Percentiles rank a stretch among this genome's conserved stretches.
Conservation (phyloP, 1,140 invertebrate species). For the Drosophila varians region DNA sequence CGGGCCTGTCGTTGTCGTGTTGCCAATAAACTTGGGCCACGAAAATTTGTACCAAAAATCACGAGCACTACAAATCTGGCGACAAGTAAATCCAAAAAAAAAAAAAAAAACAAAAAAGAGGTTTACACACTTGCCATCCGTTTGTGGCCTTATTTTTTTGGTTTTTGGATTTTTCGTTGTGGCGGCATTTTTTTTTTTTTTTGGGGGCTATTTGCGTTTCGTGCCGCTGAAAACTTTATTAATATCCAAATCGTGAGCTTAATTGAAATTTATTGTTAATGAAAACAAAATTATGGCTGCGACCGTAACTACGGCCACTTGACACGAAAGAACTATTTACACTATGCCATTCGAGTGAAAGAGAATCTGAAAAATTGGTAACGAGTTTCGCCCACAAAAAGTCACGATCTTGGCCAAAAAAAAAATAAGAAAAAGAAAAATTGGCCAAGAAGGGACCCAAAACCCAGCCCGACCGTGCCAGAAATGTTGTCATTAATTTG, state of each 20-base stretch:
- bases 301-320: slow-evolving; percentile 52
- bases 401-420: slow-evolving; percentile 3
- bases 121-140: slow-evolving; percentile 29
- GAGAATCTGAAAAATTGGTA: slow-evolving; percentile 15
- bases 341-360: slow-evolving; percentile 11
- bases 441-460: slow-evolving; percentile 5
- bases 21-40: slow-evolving; percentile 58
- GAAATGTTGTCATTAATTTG: slow-evolving; percentile 56
- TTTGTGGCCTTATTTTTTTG: slow-evolving; percentile 40
- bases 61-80: slow-evolving; percentile 24
- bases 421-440: neutral
- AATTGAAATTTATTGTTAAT: slow-evolving; percentile 83
- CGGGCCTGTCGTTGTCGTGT: slow-evolving; percentile 13
- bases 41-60: slow-evolving; percentile 24
- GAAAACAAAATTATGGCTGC: slow-evolving; percentile 70
- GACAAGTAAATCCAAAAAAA: slow-evolving; percentile 15
- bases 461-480: no score
- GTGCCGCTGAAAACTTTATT: slow-evolving; percentile 76
- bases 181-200: neutral
- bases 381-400: slow-evolving; percentile 48
- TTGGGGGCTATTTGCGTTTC: slow-evolving; percentile 66
- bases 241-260: slow-evolving; percentile 77
- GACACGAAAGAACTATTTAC: slow-evolving; percentile 61
- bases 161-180: slow-evolving; percentile 29
- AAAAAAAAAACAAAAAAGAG: slow-evolving; percentile 11